A percentile compares a stretch with the other conserved stretches of the same genome.
phyloP scores from a whole-genome alignment of 2,888 invertebrate genomes.

The Caenorhabditis doughertyi region DNA sequence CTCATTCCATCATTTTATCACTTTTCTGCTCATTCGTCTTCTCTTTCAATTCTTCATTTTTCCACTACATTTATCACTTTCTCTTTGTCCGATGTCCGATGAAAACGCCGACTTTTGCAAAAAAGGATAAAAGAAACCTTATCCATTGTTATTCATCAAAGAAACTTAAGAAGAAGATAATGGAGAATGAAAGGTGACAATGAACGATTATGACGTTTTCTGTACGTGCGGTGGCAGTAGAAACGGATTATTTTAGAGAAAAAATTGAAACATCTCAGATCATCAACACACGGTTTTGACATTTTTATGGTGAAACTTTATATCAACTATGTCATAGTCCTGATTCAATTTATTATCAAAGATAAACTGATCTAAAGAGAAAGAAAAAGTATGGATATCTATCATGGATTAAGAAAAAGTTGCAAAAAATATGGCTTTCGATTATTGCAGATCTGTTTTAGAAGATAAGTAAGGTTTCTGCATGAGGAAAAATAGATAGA shows the following conservation, averaged over 20 bases:
- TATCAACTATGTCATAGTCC: too few species aligned
- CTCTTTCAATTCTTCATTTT: constrained; percentile 14
- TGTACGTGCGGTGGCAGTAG: constrained; percentile 24
- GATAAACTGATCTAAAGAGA: not conserved
- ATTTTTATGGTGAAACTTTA: not conserved
- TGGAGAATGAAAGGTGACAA: constrained; percentile 24
- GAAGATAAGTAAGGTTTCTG: constrained; percentile 4
- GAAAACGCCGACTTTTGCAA: constrained; percentile 26
- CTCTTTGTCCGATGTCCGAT: not conserved
- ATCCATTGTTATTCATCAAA: constrained; percentile 50
- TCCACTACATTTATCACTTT: constrained; percentile 53
- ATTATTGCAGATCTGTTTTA: not conserved
- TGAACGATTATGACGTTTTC: constrained; percentile 53
- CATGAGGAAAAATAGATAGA: not conserved
- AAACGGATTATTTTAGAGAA: constrained; percentile 6
- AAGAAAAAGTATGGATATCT: not conserved
- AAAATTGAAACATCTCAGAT: constrained; percentile 6
- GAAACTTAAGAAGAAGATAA: not conserved
- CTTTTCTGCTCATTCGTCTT: constrained; percentile 28
- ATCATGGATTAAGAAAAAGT: not conserved
- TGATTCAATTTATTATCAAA: too few species aligned
- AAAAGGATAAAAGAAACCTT: constrained; percentile 28
- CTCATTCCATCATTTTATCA: constrained; percentile 40
- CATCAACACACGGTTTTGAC: constrained; percentile 5
- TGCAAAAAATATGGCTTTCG: constrained; percentile 1